Conservation (phyloP, 2,888 invertebrate genomes). For the Amphipyra berbera region DNA sequence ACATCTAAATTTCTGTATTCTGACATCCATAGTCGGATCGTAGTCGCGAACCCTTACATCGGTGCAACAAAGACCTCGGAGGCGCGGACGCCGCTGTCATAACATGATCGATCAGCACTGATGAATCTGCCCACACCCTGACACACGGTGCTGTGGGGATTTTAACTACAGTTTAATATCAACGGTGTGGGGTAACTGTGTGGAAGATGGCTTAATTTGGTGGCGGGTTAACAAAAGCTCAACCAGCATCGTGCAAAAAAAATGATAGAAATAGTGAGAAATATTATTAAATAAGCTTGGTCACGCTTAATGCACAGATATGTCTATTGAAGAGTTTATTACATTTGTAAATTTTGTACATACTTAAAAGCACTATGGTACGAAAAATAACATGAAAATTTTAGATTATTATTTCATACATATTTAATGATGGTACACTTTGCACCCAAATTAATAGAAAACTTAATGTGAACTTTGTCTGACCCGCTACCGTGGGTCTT, state of each 20-base stretch:
- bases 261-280: too few relatives aligned
- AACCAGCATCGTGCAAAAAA: background rate
- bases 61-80: constrained; percentile 64
- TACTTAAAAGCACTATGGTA: too few relatives aligned
- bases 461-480: too few relatives aligned
- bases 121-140: constrained; percentile 64
- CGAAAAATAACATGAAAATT: too few relatives aligned
- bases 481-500: too few relatives aligned
- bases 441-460: too few relatives aligned
- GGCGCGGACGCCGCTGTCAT: constrained; percentile 69
- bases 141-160: constrained; percentile 2
- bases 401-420: too few relatives aligned
- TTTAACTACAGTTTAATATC: constrained; percentile 26
- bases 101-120: constrained; percentile 83
- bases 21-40: constrained; percentile 3
- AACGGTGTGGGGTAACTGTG: background rate
- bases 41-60: constrained; percentile 57
- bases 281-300: too few relatives aligned
- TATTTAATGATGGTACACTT: too few relatives aligned
- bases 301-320: too few relatives aligned
- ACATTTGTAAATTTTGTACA: too few relatives aligned
- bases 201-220: constrained; percentile 4
- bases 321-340: too few relatives aligned
- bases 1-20: constrained; percentile 20
- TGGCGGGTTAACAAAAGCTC: background rate